Conservation (phyloP, 2,888 invertebrate genomes). For the Meteorus colon region DNA sequence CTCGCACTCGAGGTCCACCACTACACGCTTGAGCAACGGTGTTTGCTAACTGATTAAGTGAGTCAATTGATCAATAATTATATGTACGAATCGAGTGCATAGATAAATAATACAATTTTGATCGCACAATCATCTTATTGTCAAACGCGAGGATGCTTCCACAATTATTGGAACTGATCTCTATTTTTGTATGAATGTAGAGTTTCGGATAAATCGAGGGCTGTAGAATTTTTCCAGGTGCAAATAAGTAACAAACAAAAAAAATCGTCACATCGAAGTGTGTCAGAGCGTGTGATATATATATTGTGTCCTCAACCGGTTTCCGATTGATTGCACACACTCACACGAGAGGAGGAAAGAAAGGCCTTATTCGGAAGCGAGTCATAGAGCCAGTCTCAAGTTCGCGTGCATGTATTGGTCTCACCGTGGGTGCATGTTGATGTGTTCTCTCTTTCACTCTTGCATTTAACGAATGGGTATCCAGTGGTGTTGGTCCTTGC, state of each 20-base stretch:
- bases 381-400: slow-evolving; percentile 38
- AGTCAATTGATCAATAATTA: slow-evolving; percentile 10
- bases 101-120: not conserved
- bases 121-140: not conserved
- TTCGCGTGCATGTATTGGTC: slow-evolving; percentile 24
- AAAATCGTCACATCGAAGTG: slow-evolving; percentile 21
- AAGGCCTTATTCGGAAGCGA: slow-evolving; percentile 45
- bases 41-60: slow-evolving; percentile 11
- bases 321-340: slow-evolving; percentile 44
- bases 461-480: not conserved
- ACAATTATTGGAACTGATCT: not conserved
- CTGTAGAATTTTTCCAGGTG: not conserved
- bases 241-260: slow-evolving; percentile 9
- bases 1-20: slow-evolving; percentile 9
- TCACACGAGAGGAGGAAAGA: slow-evolving; percentile 36
- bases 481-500: slow-evolving; percentile 15
- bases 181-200: not conserved
- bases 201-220: too few relatives aligned
- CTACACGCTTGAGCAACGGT: slow-evolving; percentile 19
- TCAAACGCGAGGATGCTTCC: not conserved
- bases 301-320: slow-evolving; percentile 41
- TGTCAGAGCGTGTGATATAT: slow-evolving; percentile 37
- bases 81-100: not conserved
- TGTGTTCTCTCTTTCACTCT: not conserved
- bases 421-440: slow-evolving; percentile 15